Percentiles rank a stretch among this genome's conserved stretches.
phyloP scores from a whole-genome alignment of 2,888 invertebrate genomes.

The Conus canariensis region DNA sequence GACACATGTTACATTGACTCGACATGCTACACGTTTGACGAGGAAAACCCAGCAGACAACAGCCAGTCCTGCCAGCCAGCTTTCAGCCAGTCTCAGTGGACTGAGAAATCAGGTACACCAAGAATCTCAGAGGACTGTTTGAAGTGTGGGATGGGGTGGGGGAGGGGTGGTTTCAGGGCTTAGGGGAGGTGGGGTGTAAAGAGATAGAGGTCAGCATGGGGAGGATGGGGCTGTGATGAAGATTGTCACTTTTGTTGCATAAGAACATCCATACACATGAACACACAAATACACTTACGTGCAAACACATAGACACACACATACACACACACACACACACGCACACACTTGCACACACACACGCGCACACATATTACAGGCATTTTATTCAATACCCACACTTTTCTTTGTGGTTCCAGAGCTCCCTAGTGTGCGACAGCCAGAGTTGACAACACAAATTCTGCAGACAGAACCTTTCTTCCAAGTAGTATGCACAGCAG shows the following conservation, averaged over 20 bases:
- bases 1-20: slow-evolving; percentile 62
- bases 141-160: background rate
- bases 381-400: background rate
- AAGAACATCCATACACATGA: too few species aligned
- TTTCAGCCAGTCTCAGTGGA: slow-evolving; percentile 53
- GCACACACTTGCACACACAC: background rate
- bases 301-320: too few species aligned
- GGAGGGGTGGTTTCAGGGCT: background rate
- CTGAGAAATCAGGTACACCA: slow-evolving; percentile 46
- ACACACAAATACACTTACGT: too few species aligned
- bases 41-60: slow-evolving; percentile 48
- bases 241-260: too few species aligned
- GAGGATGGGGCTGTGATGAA: too few species aligned
- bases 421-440: slow-evolving; percentile 48
- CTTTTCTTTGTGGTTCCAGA: slow-evolving; percentile 33
- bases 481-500: slow-evolving; percentile 44
- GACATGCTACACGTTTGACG: slow-evolving; percentile 54
- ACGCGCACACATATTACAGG: background rate
- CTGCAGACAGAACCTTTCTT: slow-evolving; percentile 48
- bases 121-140: background rate
- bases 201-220: background rate
- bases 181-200: background rate
- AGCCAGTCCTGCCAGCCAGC: slow-evolving; percentile 56
- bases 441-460: slow-evolving; percentile 44
- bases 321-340: background rate